Percentiles rank a stretch among this genome's conserved stretches.
phyloP scores from a whole-genome alignment of 2,888 invertebrate genomes.

The Callimorpha dominula region DNA sequence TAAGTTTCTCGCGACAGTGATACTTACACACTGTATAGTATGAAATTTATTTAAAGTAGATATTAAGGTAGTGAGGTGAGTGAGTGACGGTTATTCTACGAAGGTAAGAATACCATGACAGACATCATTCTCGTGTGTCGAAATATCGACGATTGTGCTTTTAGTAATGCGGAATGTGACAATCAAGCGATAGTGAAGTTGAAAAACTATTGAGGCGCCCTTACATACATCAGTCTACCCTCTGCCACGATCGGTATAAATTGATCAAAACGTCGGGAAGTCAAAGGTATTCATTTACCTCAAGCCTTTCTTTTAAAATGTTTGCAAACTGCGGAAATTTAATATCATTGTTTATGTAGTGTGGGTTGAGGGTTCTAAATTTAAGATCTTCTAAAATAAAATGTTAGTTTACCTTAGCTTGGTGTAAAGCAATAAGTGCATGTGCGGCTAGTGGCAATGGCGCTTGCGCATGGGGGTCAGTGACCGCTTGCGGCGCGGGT shows the following conservation, averaged over 20 bases:
- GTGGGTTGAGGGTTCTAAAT: not conserved
- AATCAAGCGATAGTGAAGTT: not conserved
- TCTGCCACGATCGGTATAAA: no score
- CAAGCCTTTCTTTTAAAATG: not conserved
- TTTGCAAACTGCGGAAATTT: not conserved
- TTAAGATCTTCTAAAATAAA: not conserved
- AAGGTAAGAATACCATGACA: not conserved
- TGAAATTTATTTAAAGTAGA: not conserved
- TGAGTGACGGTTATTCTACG: no score
- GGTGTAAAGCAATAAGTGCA: constrained; percentile 91
- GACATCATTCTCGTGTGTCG: not conserved
- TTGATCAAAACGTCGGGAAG: not conserved
- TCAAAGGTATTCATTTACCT: not conserved
- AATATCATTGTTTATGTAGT: not conserved
- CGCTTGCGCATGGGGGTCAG: constrained; percentile 70
- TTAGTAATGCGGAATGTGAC: not conserved
- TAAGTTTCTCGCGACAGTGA: no score
- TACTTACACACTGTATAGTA: no score
- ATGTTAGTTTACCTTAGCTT: constrained; percentile 77
- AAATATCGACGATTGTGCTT: not conserved
- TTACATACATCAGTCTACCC: no score
- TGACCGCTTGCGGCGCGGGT: constrained; percentile 86
- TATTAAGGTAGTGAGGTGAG: not conserved
- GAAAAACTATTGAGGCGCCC: not conserved
- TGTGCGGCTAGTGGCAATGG: constrained; percentile 92